Conservation (phyloP, 2,888 invertebrate species). For the Euproctis similis region DNA sequence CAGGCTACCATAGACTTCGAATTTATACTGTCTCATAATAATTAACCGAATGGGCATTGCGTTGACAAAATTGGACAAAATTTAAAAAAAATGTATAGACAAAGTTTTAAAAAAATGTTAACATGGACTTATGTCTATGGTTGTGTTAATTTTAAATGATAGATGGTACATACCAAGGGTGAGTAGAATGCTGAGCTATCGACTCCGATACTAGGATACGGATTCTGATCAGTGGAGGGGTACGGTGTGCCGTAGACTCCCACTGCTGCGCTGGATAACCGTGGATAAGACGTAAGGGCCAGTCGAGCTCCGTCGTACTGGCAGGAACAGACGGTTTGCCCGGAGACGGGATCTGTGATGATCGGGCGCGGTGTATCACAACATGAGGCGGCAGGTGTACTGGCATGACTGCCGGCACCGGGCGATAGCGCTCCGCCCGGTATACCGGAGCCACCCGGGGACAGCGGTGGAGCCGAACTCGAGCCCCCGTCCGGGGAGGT, state of each 20-base stretch:
- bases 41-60: no score
- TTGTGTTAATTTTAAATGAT: not conserved
- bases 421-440: slow-evolving; percentile 76
- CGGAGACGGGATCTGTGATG: slow-evolving; percentile 94
- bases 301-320: slow-evolving; percentile 93
- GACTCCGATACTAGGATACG: slow-evolving; percentile 93
- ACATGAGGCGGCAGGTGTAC: slow-evolving; percentile 78
- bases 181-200: slow-evolving; percentile 97
- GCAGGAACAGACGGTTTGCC: slow-evolving; percentile 95
- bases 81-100: no score
- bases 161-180: slow-evolving; percentile 86
- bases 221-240: slow-evolving; percentile 93
- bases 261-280: slow-evolving; percentile 85
- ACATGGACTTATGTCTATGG: no score
- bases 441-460: slow-evolving; percentile 82
- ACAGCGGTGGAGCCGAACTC: slow-evolving; percentile 84
- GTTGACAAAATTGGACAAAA: no score
- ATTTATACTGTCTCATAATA: slow-evolving; percentile 32
- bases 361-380: slow-evolving; percentile 94
- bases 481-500: slow-evolving; percentile 82
- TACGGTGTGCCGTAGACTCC: slow-evolving; percentile 91
- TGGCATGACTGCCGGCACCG: slow-evolving; percentile 71
- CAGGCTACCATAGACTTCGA: slow-evolving; percentile 17
- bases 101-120: no score
- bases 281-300: slow-evolving; percentile 86